A percentile compares a stretch with the other conserved stretches of the same genome.
Evolutionary conservation across 2,113 vertebrate genomes (phyloP).

Genomic region (Tichodroma muraria): DNA sequence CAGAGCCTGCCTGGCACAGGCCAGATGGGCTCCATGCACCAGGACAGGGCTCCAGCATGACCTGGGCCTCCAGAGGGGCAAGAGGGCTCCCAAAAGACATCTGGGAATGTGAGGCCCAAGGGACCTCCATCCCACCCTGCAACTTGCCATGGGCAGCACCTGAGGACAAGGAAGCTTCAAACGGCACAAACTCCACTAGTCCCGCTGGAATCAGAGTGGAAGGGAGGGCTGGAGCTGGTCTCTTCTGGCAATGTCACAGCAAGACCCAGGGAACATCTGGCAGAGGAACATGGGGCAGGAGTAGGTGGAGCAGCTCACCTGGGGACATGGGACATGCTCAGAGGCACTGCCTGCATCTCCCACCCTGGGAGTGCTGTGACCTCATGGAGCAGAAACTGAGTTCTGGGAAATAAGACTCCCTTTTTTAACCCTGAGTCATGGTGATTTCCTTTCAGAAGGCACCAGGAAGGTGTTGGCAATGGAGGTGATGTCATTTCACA

Average conservation of each 20-base stretch:
- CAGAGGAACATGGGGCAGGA: neutral
- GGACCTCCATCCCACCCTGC: neutral
- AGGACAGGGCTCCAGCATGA: neutral
- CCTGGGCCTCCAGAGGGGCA: neutral
- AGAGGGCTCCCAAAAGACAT: neutral
- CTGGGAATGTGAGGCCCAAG: neutral
- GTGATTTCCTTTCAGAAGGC: neutral
- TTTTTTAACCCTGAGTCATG: neutral
- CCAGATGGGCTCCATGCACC: neutral
- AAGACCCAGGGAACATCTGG: accelerated
- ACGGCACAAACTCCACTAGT: neutral
- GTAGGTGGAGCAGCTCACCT: neutral
- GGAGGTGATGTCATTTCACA: neutral
- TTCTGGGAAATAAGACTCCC: neutral
- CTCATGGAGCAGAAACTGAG: neutral
- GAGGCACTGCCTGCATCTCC: neutral
- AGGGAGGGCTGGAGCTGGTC: neutral
- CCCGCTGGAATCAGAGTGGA: neutral
- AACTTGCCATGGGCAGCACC: neutral
- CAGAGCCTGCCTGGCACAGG: neutral
- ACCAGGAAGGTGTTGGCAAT: neutral
- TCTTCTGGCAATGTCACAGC: neutral
- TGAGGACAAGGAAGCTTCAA: neutral
- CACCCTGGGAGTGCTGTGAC: neutral
- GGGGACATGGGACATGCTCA: neutral